Evolutionary conservation across 2,888 invertebrate species (phyloP).

Genomic region (Abscondita cerata): DNA sequence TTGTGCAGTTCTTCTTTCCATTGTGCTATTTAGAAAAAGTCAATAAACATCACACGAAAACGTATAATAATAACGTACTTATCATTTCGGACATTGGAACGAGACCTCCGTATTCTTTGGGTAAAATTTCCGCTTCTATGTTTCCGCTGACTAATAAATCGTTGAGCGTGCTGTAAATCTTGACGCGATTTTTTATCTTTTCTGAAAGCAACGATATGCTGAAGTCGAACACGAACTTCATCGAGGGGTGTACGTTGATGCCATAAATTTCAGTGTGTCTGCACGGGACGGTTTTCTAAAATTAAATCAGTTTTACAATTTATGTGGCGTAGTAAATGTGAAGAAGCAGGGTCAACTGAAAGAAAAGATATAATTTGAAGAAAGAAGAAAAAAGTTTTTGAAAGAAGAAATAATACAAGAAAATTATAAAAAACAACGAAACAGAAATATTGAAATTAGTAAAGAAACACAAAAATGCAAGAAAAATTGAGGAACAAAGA

Average conservation of each 20-base stretch:
- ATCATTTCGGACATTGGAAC: conserved; percentile 87
- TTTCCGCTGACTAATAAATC: conserved; percentile 60
- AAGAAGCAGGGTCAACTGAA: background rate
- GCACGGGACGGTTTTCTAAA: conserved; percentile 78
- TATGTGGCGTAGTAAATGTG: background rate
- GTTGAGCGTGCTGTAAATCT: conserved; percentile 68
- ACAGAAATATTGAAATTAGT: too few relatives aligned
- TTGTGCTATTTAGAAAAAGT: conserved; percentile 60
- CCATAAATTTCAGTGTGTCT: conserved; percentile 82
- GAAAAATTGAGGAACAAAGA: too few relatives aligned
- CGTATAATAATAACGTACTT: conserved; percentile 59
- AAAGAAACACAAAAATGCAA: too few relatives aligned
- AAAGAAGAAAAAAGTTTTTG: background rate
- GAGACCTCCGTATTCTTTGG: conserved; percentile 83
- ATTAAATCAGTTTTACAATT: background rate
- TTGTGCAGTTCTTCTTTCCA: conserved; percentile 74
- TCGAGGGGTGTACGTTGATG: conserved; percentile 75
- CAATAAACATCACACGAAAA: background rate
- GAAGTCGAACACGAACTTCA: conserved; percentile 79
- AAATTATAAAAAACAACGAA: too few relatives aligned
- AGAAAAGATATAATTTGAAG: background rate
- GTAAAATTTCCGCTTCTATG: conserved; percentile 63
- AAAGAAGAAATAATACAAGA: too few relatives aligned
- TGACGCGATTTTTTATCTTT: conserved; percentile 75
- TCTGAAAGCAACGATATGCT: conserved; percentile 79